phyloP scores from a whole-genome alignment of 2,888 invertebrate species.

The Smittia sp. region DNA sequence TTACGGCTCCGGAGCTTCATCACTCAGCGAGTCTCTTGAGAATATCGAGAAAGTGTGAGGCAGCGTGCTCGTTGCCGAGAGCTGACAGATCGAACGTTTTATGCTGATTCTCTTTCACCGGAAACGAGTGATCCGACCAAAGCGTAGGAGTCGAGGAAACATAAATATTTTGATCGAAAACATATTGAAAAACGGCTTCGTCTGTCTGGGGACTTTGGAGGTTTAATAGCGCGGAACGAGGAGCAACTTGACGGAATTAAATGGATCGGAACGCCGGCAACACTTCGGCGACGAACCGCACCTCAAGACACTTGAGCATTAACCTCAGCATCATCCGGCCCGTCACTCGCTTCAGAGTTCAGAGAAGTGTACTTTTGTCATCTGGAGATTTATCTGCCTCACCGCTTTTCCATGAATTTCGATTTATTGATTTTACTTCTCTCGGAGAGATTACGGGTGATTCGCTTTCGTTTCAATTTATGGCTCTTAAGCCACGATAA shows the following conservation, averaged over 20 bases:
- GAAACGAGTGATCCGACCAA: too few relatives aligned
- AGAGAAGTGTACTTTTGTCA: not conserved
- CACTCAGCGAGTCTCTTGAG: too few relatives aligned
- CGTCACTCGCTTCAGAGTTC: not conserved
- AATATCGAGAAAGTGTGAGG: too few relatives aligned
- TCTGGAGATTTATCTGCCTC: not conserved
- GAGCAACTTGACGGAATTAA: not conserved
- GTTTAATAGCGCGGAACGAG: not conserved
- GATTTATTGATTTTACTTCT: conserved; percentile 11
- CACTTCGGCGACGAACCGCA: not conserved
- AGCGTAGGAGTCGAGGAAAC: too few relatives aligned
- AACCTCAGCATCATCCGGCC: not conserved
- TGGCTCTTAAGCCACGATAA: not conserved
- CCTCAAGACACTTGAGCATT: not conserved
- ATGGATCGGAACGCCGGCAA: not conserved
- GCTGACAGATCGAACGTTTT: too few relatives aligned
- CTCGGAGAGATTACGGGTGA: not conserved
- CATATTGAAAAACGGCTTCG: too few relatives aligned
- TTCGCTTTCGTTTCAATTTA: not conserved
- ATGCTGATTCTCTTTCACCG: too few relatives aligned
- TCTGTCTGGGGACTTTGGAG: not conserved
- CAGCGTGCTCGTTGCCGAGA: too few relatives aligned
- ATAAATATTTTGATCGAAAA: too few relatives aligned
- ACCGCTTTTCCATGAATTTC: not conserved
- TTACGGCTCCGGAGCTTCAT: too few relatives aligned